These are phyloP conservation scores for Mobula birostris DNA, from an alignment of 2,113 vertebrate species.

Conservation along the genomic window DNA sequence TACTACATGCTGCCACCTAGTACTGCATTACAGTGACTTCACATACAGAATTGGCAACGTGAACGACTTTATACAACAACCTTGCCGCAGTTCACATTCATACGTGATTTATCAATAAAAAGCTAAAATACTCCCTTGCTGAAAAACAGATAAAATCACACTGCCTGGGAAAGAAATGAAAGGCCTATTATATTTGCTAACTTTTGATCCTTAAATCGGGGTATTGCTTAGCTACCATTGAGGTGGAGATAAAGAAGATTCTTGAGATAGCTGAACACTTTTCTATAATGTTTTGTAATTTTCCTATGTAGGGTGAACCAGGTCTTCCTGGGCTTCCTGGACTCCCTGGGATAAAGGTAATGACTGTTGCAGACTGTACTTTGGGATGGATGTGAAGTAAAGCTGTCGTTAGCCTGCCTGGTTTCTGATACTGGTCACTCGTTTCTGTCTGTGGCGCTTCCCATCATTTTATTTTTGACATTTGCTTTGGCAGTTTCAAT, in stretches of 20 bases:
- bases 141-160: not conserved
- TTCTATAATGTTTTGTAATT: conserved; percentile 84
- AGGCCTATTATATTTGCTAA: not conserved
- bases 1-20: not conserved
- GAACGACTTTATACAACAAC: not conserved
- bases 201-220: not conserved
- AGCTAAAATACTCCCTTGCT: not conserved
- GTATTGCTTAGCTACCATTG: not conserved
- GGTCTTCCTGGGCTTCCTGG: conserved; percentile 99
- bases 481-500: not conserved
- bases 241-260: conserved; percentile 11
- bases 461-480: not conserved
- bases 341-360: conserved; percentile 99
- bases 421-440: not conserved
- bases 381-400: conserved; percentile 38
- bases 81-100: not conserved
- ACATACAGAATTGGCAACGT: no score
- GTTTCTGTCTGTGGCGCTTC: not conserved
- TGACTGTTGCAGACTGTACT: conserved; percentile 48
- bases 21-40: not conserved
- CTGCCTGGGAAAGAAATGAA: not conserved
- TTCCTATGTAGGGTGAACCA: conserved; percentile 96
- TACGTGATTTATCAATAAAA: not conserved
- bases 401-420: not conserved
- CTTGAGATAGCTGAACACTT: conserved; percentile 42